These are phyloP conservation scores for Stenotaenia linearis DNA, from an alignment of 2,888 invertebrate genomes.

Conservation along the genomic window DNA sequence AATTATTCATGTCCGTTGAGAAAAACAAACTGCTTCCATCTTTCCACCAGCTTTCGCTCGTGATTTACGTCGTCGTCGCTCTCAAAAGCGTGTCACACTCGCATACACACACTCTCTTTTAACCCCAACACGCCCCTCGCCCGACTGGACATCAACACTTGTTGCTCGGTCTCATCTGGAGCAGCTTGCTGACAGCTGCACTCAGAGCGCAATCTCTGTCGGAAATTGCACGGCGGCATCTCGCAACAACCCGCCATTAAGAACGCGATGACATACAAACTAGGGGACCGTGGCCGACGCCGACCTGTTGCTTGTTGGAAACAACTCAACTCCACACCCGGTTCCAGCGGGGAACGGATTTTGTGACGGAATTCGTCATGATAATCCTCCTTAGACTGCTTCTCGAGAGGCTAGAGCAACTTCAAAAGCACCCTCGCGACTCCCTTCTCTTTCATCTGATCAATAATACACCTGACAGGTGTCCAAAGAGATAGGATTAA, in stretches of 20 bases:
- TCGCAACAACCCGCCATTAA: not conserved
- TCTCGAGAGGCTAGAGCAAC: not conserved
- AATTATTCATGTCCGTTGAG: slow-evolving; percentile 5
- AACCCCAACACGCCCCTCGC: not conserved
- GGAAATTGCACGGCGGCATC: not conserved
- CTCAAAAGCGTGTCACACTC: not conserved
- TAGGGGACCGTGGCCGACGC: not conserved
- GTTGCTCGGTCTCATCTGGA: not conserved
- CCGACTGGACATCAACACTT: not conserved
- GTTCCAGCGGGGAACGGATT: not conserved
- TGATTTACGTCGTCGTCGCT: not conserved
- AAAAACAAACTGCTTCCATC: not conserved
- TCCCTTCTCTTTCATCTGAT: not conserved
- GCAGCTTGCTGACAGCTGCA: not conserved
- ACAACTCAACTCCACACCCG: not conserved
- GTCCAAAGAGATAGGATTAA: slow-evolving; percentile 2
- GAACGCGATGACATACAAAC: not conserved
- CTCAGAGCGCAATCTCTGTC: not conserved
- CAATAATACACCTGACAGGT: slow-evolving; percentile 10
- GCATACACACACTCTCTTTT: not conserved
- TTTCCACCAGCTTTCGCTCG: not conserved
- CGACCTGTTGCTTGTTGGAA: not conserved
- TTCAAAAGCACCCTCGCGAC: not conserved
- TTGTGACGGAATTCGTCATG: not conserved
- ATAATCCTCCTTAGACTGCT: not conserved